These are phyloP conservation scores for Leucoraja ocellata DNA, from an alignment of 2,797 vertebrate species.

Conservation along the genomic window DNA sequence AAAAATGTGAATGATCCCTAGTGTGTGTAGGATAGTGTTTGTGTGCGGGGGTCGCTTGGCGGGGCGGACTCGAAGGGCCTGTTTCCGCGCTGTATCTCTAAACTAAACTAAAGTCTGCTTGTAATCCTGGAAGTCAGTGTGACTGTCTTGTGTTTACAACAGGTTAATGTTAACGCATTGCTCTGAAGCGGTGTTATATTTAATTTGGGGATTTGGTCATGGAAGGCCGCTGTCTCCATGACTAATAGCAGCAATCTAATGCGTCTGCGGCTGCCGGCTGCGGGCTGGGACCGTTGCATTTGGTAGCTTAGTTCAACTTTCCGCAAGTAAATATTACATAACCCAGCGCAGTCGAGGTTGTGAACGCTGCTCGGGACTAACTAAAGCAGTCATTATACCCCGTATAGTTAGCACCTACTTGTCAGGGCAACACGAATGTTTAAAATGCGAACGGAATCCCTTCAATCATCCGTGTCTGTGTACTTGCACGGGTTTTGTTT, in stretches of 20 bases:
- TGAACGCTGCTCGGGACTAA: background rate
- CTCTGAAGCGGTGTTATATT: background rate
- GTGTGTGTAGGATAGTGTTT: too few relatives aligned
- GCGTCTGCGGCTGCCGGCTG: background rate
- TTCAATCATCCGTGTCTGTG: background rate
- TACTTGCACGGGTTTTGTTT: too few relatives aligned
- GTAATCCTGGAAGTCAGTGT: background rate
- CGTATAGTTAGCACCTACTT: background rate
- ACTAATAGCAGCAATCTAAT: background rate
- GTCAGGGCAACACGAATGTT: background rate
- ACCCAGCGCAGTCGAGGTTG: background rate
- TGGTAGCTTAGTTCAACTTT: constrained; percentile 27
- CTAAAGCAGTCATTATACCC: background rate
- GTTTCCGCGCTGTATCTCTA: too few relatives aligned
- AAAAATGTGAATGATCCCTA: too few relatives aligned
- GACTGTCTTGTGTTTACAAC: background rate
- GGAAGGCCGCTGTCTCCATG: background rate
- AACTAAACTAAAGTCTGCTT: background rate
- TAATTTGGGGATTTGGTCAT: background rate
- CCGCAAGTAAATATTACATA: background rate
- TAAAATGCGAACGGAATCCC: background rate
- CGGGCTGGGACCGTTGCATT: background rate
- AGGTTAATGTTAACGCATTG: background rate
- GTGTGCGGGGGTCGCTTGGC: too few relatives aligned
- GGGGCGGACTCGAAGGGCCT: too few relatives aligned